phyloP scores from a whole-genome alignment of 1,140 invertebrate species.

The Tachypleus tridentatus region DNA sequence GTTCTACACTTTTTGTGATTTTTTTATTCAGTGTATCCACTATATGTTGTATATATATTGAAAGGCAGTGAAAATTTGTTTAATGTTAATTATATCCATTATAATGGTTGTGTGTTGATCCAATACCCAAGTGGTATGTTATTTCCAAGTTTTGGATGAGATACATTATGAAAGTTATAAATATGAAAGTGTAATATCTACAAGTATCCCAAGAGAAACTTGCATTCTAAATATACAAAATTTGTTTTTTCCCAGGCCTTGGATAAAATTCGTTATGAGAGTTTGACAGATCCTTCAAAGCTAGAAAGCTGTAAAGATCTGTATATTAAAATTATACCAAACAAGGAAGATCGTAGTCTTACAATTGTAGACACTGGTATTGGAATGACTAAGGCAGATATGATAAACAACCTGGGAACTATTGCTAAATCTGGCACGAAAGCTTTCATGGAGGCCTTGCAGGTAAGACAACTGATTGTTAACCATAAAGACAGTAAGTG shows the following conservation, averaged over 20 bases:
- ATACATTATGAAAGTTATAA: too few relatives aligned
- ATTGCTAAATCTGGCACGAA: conserved; percentile 94
- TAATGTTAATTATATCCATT: too few relatives aligned
- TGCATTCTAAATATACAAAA: not conserved
- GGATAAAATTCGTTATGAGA: conserved; percentile 64
- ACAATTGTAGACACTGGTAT: conserved; percentile 89
- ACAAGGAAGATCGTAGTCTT: conserved; percentile 75
- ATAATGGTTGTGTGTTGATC: too few relatives aligned
- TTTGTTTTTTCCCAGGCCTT: conserved; percentile 30
- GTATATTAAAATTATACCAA: conserved; percentile 79
- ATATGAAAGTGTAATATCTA: too few relatives aligned
- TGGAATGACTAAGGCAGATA: conserved; percentile 91
- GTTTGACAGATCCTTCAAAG: conserved; percentile 70
- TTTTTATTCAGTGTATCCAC: too few relatives aligned
- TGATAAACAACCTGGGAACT: conserved; percentile 90
- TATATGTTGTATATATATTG: too few relatives aligned
- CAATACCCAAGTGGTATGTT: too few relatives aligned
- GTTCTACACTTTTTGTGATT: too few relatives aligned
- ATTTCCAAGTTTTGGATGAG: too few relatives aligned
- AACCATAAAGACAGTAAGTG: too few relatives aligned
- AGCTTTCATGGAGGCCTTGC: conserved; percentile 91
- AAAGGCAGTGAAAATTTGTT: too few relatives aligned
- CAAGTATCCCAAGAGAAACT: too few relatives aligned
- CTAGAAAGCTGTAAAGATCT: conserved; percentile 80
- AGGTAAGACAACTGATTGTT: conserved; percentile 30